Evolutionary conservation across 2,797 vertebrate genomes (phyloP).

Genomic region (Sciurus carolinensis): DNA sequence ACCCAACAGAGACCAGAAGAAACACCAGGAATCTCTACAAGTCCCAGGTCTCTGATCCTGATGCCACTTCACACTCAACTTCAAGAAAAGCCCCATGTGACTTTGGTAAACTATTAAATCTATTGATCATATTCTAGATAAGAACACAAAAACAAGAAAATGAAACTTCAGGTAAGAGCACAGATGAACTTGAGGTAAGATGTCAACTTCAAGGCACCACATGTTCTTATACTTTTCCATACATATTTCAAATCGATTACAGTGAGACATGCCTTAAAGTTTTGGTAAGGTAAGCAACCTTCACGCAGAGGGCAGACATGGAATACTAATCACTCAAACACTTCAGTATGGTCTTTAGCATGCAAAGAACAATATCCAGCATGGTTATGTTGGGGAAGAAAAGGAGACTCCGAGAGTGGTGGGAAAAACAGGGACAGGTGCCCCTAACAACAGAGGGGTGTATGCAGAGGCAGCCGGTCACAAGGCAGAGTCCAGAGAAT

Average conservation of each 20-base stretch:
- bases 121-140: neutral
- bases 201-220: neutral
- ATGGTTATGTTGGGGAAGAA: neutral
- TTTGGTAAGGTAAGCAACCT: neutral
- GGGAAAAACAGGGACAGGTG: neutral
- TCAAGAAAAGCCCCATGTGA: neutral
- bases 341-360: no score
- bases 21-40: neutral
- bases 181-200: neutral
- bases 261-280: neutral
- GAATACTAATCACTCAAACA: neutral
- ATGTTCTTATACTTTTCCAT: neutral
- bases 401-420: neutral
- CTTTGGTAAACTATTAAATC: neutral
- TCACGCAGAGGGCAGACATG: neutral
- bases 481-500: neutral
- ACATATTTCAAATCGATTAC: neutral
- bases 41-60: neutral
- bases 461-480: neutral
- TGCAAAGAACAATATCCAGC: neutral
- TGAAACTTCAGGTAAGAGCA: neutral
- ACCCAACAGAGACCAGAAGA: neutral
- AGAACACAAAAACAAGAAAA: neutral
- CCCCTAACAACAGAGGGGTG: neutral
- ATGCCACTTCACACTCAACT: neutral